Percentiles rank a stretch among this genome's conserved stretches.
phyloP scores from a whole-genome alignment of 2,797 vertebrate species.

The Phrynocephalus vlangalii region DNA sequence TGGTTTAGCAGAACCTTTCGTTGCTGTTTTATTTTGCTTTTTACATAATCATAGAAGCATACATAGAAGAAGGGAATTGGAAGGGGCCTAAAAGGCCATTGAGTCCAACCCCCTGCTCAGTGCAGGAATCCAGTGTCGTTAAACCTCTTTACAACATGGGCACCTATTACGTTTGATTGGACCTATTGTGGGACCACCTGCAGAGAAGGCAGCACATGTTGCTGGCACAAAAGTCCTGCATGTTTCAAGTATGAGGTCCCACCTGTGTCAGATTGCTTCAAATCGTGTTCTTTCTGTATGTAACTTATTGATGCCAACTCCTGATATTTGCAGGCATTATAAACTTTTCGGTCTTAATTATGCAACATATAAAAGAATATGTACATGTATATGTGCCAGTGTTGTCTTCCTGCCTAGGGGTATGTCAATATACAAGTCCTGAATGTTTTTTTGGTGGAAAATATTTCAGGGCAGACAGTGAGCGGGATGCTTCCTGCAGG shows the following conservation, averaged over 20 bases:
- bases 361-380: background rate
- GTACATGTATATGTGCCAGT: no score
- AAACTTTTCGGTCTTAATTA: slow-evolving; percentile 4
- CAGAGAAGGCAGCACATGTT: no score
- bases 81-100: no score
- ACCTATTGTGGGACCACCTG: background rate
- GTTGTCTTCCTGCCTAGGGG: background rate
- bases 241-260: no score
- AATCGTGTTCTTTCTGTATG: background rate
- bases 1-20: no score
- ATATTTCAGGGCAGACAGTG: background rate
- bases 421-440: background rate
- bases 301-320: background rate
- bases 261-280: background rate
- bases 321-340: background rate
- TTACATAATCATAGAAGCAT: no score
- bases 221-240: no score
- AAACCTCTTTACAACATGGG: no score
- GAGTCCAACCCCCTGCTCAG: no score
- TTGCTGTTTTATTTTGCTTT: no score
- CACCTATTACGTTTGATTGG: background rate
- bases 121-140: no score
- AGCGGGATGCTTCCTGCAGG: background rate
- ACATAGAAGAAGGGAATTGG: no score
- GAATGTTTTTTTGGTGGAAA: background rate